Conservation (phyloP, 2,888 invertebrate genomes). For the Chaitophorus viminalis region DNA sequence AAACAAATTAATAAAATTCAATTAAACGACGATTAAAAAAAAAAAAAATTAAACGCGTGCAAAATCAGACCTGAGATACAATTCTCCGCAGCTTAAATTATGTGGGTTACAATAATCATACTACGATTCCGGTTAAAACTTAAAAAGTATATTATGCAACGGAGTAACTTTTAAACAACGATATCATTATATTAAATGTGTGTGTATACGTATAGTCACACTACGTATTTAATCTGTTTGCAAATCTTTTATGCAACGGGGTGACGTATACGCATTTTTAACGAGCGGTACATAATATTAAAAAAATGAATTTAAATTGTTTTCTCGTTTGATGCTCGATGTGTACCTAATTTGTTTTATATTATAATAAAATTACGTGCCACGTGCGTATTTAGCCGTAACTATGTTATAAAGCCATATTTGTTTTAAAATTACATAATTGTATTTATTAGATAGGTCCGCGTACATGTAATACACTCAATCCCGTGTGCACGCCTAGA, state of each 20-base stretch:
- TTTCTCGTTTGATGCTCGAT: slow-evolving; percentile 7
- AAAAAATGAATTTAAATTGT: slow-evolving; percentile 20
- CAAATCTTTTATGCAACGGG: slow-evolving; percentile 10
- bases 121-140: slow-evolving; percentile 36
- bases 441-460: background rate
- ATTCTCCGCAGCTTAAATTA: background rate
- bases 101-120: background rate
- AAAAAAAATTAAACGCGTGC: background rate
- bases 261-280: slow-evolving; percentile 31
- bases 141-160: slow-evolving; percentile 34
- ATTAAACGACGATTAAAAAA: slow-evolving; percentile 28
- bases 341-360: slow-evolving; percentile 1
- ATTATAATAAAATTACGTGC: background rate
- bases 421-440: background rate
- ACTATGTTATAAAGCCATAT: background rate
- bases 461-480: background rate
- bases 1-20: background rate
- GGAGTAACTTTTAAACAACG: slow-evolving; percentile 10
- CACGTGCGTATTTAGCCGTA: background rate
- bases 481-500: background rate
- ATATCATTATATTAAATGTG: background rate
- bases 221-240: background rate
- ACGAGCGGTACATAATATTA: background rate
- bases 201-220: background rate
- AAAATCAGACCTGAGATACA: slow-evolving; percentile 5